These are phyloP conservation scores for Acanthochromis polyacanthus DNA, from an alignment of 2,113 vertebrate genomes.

Conservation along the genomic window DNA sequence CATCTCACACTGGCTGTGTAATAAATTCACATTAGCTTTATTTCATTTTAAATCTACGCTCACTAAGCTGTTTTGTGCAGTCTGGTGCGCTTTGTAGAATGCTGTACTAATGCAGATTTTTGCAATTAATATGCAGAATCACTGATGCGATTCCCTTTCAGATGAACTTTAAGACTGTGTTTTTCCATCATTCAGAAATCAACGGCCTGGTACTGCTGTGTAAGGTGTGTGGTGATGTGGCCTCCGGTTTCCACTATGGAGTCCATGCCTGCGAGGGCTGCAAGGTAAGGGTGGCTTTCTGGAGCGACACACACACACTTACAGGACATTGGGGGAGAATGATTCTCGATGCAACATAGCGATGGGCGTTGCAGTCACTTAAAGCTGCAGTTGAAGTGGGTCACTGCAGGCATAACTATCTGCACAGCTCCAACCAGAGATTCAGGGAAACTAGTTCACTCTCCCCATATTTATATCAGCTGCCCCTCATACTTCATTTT, in stretches of 20 bases:
- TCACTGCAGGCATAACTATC: constrained; percentile 19
- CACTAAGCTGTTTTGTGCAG: too few species aligned
- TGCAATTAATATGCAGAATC: neutral
- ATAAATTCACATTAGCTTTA: too few species aligned
- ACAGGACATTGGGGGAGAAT: neutral
- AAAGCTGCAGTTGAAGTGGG: constrained; percentile 47
- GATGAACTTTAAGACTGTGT: neutral
- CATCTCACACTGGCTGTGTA: too few species aligned
- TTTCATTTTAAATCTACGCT: too few species aligned
- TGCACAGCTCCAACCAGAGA: constrained; percentile 12
- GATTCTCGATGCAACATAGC: neutral
- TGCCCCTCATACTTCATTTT: constrained; percentile 32
- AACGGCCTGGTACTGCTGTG: constrained; percentile 97
- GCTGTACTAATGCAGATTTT: too few species aligned
- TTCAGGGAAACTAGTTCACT: constrained; percentile 62
- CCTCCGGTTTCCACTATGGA: constrained; percentile 97
- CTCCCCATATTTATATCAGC: constrained; percentile 38
- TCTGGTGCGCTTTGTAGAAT: too few species aligned
- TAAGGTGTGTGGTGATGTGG: constrained; percentile 97
- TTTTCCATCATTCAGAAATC: constrained; percentile 87
- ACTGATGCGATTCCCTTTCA: neutral
- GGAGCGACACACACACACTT: neutral
- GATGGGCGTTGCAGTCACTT: constrained; percentile 16
- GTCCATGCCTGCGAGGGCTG: constrained; percentile 98
- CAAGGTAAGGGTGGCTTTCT: constrained; percentile 88